Evolutionary conservation across 2,888 invertebrate species (phyloP).

Genomic region (Pyrgus malvae): DNA sequence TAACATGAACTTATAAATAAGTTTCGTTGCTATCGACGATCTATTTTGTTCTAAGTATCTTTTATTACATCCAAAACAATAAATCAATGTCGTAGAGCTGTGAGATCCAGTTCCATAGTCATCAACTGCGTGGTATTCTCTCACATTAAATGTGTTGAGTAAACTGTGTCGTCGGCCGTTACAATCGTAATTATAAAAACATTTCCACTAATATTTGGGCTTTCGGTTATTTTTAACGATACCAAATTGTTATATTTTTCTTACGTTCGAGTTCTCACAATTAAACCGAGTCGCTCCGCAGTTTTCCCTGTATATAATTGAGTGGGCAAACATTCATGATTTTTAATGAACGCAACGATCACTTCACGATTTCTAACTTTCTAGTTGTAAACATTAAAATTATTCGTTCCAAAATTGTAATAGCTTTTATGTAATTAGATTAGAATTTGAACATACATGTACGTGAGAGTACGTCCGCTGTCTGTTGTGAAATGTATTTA

Average conservation of each 20-base stretch:
- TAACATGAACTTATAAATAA: not conserved
- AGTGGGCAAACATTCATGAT: slow-evolving; percentile 42
- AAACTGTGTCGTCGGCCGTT: slow-evolving; percentile 36
- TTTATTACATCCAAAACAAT: slow-evolving; percentile 26
- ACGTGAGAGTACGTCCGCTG: not conserved
- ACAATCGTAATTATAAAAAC: slow-evolving; percentile 44
- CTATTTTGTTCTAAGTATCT: not conserved
- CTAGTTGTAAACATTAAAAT: slow-evolving; percentile 64
- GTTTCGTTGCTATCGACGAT: not conserved
- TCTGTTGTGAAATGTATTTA: slow-evolving; percentile 18
- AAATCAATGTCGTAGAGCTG: slow-evolving; percentile 36
- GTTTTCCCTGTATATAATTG: slow-evolving; percentile 41
- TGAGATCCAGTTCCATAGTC: slow-evolving; percentile 27
- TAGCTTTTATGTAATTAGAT: slow-evolving; percentile 37
- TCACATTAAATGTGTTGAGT: slow-evolving; percentile 40
- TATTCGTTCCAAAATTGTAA: slow-evolving; percentile 38
- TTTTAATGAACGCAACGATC: slow-evolving; percentile 55
- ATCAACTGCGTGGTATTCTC: slow-evolving; percentile 38
- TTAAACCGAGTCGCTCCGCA: slow-evolving; percentile 36
- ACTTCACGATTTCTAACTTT: slow-evolving; percentile 53
- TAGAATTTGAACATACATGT: slow-evolving; percentile 30
- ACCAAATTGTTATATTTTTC: slow-evolving; percentile 41
- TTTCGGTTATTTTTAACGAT: slow-evolving; percentile 42
- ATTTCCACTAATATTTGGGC: slow-evolving; percentile 40
- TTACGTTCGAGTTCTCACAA: slow-evolving; percentile 44